These are phyloP conservation scores for Procambarus clarkii DNA, from an alignment of 1,140 invertebrate genomes.

Conservation along the genomic window DNA sequence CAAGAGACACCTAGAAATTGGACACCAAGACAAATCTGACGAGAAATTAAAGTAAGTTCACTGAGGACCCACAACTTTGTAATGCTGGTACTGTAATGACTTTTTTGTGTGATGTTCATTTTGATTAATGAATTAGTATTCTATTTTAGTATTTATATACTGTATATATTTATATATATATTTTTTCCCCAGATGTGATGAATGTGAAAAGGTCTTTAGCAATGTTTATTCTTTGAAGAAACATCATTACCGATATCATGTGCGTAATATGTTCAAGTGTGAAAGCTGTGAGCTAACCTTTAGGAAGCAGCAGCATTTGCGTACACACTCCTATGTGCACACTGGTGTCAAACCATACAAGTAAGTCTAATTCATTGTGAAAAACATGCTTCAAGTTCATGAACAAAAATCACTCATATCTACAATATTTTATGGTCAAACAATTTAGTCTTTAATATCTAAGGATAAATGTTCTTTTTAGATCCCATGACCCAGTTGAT, in stretches of 20 bases:
- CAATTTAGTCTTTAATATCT: too few relatives aligned
- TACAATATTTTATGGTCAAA: too few relatives aligned
- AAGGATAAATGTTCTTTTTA: too few relatives aligned
- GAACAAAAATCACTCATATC: too few relatives aligned
- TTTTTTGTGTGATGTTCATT: too few relatives aligned
- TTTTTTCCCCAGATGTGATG: conserved; percentile 41
- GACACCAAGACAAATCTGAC: background rate
- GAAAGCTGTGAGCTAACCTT: conserved; percentile 56
- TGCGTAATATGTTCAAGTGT: conserved; percentile 46
- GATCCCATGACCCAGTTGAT: too few relatives aligned
- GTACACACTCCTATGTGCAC: conserved; percentile 57
- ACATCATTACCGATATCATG: conserved; percentile 43
- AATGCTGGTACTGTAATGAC: too few relatives aligned
- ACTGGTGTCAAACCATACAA: conserved; percentile 51
- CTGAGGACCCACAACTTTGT: too few relatives aligned
- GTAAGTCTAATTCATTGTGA: conserved; percentile 44
- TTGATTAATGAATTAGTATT: too few relatives aligned
- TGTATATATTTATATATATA: too few relatives aligned
- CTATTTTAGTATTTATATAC: too few relatives aligned
- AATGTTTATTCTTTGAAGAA: conserved; percentile 51
- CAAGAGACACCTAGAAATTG: conserved; percentile 26
- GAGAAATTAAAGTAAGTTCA: conserved; percentile 26
- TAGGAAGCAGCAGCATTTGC: conserved; percentile 66
- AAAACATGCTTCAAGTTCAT: too few relatives aligned
- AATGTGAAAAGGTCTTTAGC: conserved; percentile 40